Evolutionary conservation across 1,140 invertebrate species (phyloP).

Genomic region (Eumeta japonica): DNA sequence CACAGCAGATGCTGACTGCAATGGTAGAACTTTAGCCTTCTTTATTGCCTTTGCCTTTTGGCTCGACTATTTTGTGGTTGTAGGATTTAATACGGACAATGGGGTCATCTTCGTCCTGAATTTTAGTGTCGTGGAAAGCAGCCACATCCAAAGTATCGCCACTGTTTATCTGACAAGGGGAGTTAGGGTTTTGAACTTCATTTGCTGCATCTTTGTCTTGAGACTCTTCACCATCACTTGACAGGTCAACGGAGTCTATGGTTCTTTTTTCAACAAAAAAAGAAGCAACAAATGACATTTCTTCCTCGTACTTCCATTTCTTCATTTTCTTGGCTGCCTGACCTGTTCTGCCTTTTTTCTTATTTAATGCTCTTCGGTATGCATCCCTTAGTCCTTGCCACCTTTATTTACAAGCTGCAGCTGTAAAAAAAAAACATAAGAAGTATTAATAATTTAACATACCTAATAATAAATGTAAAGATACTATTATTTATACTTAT

Average conservation of each 20-base stretch:
- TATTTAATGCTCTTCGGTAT: conserved; percentile 19
- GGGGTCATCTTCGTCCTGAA: conserved; percentile 1
- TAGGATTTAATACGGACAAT: conserved; percentile 5
- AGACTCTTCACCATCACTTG: conserved; percentile 16
- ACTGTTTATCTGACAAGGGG: conserved; percentile 3
- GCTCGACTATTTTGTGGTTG: conserved; percentile 6
- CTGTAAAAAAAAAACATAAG: too few relatives aligned
- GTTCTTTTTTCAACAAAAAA: conserved; percentile 16
- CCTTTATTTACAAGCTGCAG: too few relatives aligned
- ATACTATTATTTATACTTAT: too few relatives aligned
- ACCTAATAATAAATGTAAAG: conserved; percentile 14
- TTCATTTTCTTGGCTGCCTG: too few relatives aligned
- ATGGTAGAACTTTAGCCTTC: too few relatives aligned
- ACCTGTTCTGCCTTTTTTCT: conserved; percentile 18
- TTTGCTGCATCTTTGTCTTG: conserved; percentile 7
- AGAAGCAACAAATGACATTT: conserved; percentile 21
- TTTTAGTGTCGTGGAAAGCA: too few relatives aligned
- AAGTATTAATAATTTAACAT: too few relatives aligned
- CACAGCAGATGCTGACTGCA: conserved; percentile 12
- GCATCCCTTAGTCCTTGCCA: too few relatives aligned
- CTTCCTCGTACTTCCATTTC: conserved; percentile 25
- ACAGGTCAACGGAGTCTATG: conserved; percentile 11
- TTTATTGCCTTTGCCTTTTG: too few relatives aligned
- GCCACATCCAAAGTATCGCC: conserved; percentile 2
- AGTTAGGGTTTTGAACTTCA: conserved; percentile 5